Evolutionary conservation across 2,888 invertebrate genomes (phyloP), one percentile per base, ranked within the genome.

Genomic region (Acronicta psi): DNA sequence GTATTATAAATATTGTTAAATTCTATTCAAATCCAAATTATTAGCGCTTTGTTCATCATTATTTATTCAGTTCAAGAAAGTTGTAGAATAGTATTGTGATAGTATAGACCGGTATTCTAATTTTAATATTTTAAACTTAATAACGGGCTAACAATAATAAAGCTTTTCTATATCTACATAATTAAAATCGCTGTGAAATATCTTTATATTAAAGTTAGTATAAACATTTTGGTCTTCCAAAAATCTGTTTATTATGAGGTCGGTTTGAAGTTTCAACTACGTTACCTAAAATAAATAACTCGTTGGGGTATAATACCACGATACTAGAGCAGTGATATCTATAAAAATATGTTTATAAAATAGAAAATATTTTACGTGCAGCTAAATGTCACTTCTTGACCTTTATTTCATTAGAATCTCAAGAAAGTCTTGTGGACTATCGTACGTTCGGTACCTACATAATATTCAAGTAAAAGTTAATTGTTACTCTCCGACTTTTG

Each of bases 251-350:
- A 29, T 11, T 11, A 58, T 23, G 14, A 65, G 36, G 20, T 43
- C 18, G 13, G 14, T 45, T 43, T 29, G 37, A 57, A 14, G 14
- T 45, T 43, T 29, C 41, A 57, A 58, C 66, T n/a, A 34, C 6
- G 43, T 70, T 44, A 51, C 42, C 50, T 58, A 70, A 66, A 66
- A 50, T 58, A 70, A 66, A 66, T 7, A n/a, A 6, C 29, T 11
- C 29, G 3, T 34, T n/a, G 34, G n/a, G 34, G 34, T 34, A 3
- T n/a, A n/a, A 34, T 13, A 13, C 0, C 2, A 34, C 13, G 6
- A n/a, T 34, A n/a, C 2, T 11, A 31, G 31, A 31, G 31, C 4
- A 13, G 31, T 31, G 3, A 13, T 4, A 4, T 31, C 31, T 34
- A 6, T 13, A 1, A 6, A 34, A 34, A 34, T 2, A n/a, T n/a